phyloP scores from a whole-genome alignment of 2,113 vertebrate genomes.

The Pipra filicauda region DNA sequence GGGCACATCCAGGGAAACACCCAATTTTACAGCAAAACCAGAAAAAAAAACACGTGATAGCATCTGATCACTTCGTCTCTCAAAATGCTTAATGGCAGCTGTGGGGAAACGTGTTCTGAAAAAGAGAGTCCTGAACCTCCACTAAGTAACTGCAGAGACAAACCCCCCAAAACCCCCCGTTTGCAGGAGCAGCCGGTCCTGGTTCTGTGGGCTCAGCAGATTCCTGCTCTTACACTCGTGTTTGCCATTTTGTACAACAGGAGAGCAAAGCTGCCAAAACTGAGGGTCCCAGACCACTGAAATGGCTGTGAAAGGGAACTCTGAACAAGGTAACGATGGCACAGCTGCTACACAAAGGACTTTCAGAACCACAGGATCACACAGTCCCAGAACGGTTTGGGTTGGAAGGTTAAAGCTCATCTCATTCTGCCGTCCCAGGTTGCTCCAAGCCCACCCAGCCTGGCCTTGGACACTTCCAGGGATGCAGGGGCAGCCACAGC shows the following conservation, averaged over 20 bases:
- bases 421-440: fast-evolving
- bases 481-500: not conserved
- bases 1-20: not conserved
- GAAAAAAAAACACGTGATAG: fast-evolving
- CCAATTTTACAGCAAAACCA: not conserved
- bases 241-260: not conserved
- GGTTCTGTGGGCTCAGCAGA: fast-evolving
- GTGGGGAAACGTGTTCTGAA: fast-evolving
- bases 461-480: not conserved
- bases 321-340: fast-evolving
- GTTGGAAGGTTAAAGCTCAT: not conserved
- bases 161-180: fast-evolving
- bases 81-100: not conserved
- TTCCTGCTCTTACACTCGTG: fast-evolving
- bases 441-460: not conserved
- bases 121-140: fast-evolving
- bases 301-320: fast-evolving
- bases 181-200: not conserved
- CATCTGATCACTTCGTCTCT: not conserved
- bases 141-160: fast-evolving
- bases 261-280: not conserved
- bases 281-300: fast-evolving
- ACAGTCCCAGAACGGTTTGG: fast-evolving
- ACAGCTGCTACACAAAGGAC: fast-evolving
- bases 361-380: fast-evolving